phyloP scores from a whole-genome alignment of 2,797 vertebrate genomes.

The Valencia hispanica region DNA sequence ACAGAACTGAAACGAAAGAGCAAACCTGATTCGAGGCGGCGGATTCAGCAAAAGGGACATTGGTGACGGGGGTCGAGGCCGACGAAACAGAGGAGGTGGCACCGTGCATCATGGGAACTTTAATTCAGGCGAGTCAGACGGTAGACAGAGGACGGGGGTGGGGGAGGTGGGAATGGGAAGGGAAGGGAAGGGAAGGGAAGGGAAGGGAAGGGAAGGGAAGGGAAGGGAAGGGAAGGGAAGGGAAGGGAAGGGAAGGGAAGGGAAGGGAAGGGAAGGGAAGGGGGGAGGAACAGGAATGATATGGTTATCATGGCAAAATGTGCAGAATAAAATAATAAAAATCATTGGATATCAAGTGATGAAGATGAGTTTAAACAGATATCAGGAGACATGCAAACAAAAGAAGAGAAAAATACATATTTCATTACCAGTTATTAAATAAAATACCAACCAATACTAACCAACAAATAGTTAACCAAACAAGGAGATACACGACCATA shows the following conservation, averaged over 20 bases:
- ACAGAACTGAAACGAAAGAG: slow-evolving; percentile 91
- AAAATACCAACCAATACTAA: slow-evolving; percentile 53
- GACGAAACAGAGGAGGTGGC: slow-evolving; percentile 97
- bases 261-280: slow-evolving; percentile 76
- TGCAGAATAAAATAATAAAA: slow-evolving; percentile 82
- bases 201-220: slow-evolving; percentile 86
- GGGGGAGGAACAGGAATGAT: slow-evolving; percentile 88
- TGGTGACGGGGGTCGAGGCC: slow-evolving; percentile 95
- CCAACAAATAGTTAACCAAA: slow-evolving; percentile 54
- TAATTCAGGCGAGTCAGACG: slow-evolving; percentile 95
- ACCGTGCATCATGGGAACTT: slow-evolving; percentile 99
- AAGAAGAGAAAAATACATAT: slow-evolving; percentile 72
- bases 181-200: slow-evolving; percentile 74
- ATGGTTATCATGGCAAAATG: slow-evolving; percentile 91
- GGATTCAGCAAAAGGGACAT: slow-evolving; percentile 96
- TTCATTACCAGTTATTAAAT: slow-evolving; percentile 52
- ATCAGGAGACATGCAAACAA: slow-evolving; percentile 88
- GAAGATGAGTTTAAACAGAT: slow-evolving; percentile 85
- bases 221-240: slow-evolving; percentile 79
- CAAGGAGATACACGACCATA: slow-evolving; percentile 76
- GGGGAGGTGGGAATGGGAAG: too few relatives aligned
- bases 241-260: slow-evolving; percentile 83
- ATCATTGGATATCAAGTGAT: slow-evolving; percentile 93
- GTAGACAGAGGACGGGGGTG: slow-evolving; percentile 87
- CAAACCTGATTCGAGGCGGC: slow-evolving; percentile 99